Conservation (phyloP, 2,888 invertebrate genomes). For the Drosophila melanosoma region DNA sequence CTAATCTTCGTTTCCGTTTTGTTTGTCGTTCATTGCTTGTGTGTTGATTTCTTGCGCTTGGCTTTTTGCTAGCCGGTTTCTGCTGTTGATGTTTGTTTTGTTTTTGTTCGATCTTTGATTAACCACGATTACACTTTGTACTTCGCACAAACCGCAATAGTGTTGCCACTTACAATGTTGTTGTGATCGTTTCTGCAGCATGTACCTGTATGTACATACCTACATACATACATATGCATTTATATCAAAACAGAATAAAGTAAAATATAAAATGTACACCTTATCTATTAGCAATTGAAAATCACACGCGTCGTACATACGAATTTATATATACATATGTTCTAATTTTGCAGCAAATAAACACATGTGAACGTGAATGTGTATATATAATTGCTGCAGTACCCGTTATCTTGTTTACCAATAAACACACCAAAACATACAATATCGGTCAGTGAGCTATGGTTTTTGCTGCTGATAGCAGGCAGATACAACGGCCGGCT, state of each 20-base stretch:
- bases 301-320: conserved; percentile 27
- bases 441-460: conserved; percentile 51
- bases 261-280: conserved; percentile 34
- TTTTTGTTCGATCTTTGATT: conserved; percentile 32
- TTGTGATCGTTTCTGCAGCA: conserved; percentile 6
- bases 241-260: background rate
- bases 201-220: background rate
- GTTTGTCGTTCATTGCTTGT: conserved; percentile 15
- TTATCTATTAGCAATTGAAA: conserved; percentile 59
- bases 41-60: conserved; percentile 20
- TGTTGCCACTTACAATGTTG: conserved; percentile 16
- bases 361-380: background rate
- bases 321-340: background rate
- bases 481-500: conserved; percentile 9
- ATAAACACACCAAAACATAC: conserved; percentile 31
- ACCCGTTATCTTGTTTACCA: conserved; percentile 64
- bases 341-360: background rate
- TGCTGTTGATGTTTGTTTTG: conserved; percentile 15
- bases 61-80: conserved; percentile 11
- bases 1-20: conserved; percentile 18
- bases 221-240: background rate
- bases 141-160: conserved; percentile 25
- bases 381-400: background rate
- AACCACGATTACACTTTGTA: conserved; percentile 39
- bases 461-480: conserved; percentile 20